Evolutionary conservation across 2,888 invertebrate genomes (phyloP).

Genomic region (Tetropium fuscum): DNA sequence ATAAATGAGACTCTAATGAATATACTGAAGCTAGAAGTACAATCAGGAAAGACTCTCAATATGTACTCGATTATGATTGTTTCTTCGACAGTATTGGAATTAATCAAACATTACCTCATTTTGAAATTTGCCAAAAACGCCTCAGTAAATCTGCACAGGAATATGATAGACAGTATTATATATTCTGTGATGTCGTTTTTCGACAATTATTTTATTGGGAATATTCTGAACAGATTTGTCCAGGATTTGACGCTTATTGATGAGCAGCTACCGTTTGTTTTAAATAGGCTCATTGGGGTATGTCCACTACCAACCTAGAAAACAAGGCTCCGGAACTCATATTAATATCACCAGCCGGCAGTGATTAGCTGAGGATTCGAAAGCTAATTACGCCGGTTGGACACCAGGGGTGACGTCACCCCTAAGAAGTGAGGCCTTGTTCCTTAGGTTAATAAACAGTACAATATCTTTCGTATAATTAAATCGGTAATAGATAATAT

Average conservation of each 20-base stretch:
- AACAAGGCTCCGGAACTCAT: too few relatives aligned
- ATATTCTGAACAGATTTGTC: conserved; percentile 57
- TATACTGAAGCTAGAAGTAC: conserved; percentile 28
- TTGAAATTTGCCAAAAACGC: conserved; percentile 47
- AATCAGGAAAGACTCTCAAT: conserved; percentile 40
- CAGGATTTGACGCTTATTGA: conserved; percentile 55
- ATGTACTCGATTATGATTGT: conserved; percentile 51
- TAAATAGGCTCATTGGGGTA: conserved; percentile 42
- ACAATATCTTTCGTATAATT: too few relatives aligned
- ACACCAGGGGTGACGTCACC: too few relatives aligned
- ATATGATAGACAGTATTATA: conserved; percentile 50
- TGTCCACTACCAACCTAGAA: too few relatives aligned
- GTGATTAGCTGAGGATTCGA: too few relatives aligned
- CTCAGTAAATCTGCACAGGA: conserved; percentile 52
- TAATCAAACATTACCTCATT: conserved; percentile 49
- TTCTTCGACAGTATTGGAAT: conserved; percentile 44
- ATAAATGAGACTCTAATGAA: background rate
- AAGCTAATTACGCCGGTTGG: too few relatives aligned
- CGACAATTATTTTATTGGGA: conserved; percentile 55
- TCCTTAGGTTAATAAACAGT: too few relatives aligned
- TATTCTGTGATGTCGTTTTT: conserved; percentile 54
- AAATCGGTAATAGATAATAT: too few relatives aligned
- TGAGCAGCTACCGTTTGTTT: conserved; percentile 48
- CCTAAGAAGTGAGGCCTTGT: too few relatives aligned
- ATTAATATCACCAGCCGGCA: too few relatives aligned